A percentile compares a stretch with the other conserved stretches of the same genome.
These are phyloP conservation scores for Setophaga petechia DNA, from an alignment of 2,113 vertebrate species.

Conservation along the genomic window DNA sequence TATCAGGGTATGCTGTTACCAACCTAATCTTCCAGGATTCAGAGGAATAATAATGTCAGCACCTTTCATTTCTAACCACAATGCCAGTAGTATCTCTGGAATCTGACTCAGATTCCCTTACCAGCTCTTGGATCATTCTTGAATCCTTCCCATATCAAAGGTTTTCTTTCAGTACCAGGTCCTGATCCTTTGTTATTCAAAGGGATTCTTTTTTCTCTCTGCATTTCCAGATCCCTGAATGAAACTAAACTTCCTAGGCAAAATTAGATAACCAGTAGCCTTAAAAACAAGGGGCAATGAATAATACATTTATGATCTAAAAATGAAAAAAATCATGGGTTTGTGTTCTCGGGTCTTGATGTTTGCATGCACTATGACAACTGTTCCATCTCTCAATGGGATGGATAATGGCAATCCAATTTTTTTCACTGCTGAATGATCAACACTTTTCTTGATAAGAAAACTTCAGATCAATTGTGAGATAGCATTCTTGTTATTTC, in stretches of 20 bases:
- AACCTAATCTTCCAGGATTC: not conserved
- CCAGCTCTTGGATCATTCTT: not conserved
- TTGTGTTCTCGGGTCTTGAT: not conserved
- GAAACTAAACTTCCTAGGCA: not conserved
- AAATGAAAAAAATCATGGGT: not conserved
- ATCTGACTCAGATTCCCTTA: not conserved
- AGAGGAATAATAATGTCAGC: not conserved
- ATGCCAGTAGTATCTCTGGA: not conserved
- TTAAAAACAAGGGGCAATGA: not conserved
- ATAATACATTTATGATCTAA: not conserved
- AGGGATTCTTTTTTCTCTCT: not conserved
- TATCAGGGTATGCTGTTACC: not conserved
- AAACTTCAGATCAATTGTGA: not conserved
- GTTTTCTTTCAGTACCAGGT: not conserved
- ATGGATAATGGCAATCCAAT: not conserved
- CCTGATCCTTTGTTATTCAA: not conserved
- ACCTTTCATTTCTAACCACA: not conserved
- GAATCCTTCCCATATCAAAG: not conserved
- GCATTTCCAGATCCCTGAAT: not conserved
- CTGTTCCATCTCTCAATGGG: not conserved
- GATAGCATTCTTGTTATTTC: not conserved
- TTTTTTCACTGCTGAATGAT: not conserved
- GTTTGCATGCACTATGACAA: not conserved
- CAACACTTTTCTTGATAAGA: not conserved
- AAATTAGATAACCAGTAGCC: not conserved